Base-by-base conservation (phyloP, 1,140 invertebrate species). In the Trichoplusia ni region DNA sequence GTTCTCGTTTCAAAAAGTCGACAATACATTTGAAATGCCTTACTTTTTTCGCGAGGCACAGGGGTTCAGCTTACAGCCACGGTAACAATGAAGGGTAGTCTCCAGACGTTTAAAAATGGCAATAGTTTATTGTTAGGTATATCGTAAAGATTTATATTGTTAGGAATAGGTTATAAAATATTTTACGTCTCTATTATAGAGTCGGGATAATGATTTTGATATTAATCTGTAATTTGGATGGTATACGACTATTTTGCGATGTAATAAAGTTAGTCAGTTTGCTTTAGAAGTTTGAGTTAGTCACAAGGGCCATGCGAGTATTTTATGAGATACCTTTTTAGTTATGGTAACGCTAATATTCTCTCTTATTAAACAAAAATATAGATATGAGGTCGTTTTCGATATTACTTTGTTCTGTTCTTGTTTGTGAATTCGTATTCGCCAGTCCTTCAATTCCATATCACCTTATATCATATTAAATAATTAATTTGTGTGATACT, bases 131-230 rank as follows among this genome's bases (percentile, higher is more conserved):
- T 54, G 35, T 53, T 21, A n/a, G n/a, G n/a, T n/a, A 14, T 40
- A 49, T 69, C 66, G 68, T 73, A 74, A 73, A 72, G 61, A 68
- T 56, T 68, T 71, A 46, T 74, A 64, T 64, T 35, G 66, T 49
- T 40, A 67, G 56, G 42, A 69, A 47, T 65, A 67, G 53, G 51
- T 67, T 33, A 72, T 81, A 76, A 83, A 79, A 75, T n/a, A 25
- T 76, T 83, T 82, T 69, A 85, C 76, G 69, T 59, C 73, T 78
- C 25, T 67, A 77, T 82, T 79, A 85, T 85, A 58, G 47, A 79
- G 67, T 80, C 25, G 18, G 27, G 37, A 58, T 58, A 19, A 58
- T 44, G 18, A 44, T 66, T 40, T 54, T 31, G 54, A 66, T 68
- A 49, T 58, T 63, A 42, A 58, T 66, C 23, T 59, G 46, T 31